Base-by-base conservation (phyloP, 2,888 invertebrate species). In the Piscicola geometra region DNA sequence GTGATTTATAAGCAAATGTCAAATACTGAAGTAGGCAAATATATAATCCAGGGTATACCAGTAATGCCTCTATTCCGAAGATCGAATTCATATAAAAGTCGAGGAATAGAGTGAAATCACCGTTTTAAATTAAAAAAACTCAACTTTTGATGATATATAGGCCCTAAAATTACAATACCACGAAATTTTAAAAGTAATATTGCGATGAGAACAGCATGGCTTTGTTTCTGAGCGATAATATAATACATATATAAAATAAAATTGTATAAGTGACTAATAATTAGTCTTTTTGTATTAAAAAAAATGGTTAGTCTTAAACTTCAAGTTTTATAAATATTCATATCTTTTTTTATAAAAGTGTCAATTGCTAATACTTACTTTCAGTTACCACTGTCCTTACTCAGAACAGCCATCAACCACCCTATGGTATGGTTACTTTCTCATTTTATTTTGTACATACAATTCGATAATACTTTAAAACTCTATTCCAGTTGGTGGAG, bases 321-420 rank as follows among this genome's bases (percentile, higher is more conserved):
- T 15, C 5, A 41, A 41, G 41, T 41, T 41, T 5, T 15, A 41
- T 41, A 41, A 41, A 9, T 41, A 41, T 15, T 9, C 5, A 9
- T 41, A 41, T 41, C 5, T 15, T 41, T 9, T 5, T 41, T 15
- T 9, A 41, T 41, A 15, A 15, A 41, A n/a, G 5, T 9, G 41
- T 41, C 9, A 41, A 41, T 15, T 64, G 18, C 60, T 28, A 67
- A 78, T 81, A 78, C 80, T 77, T 80, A 81, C 69, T 90, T 90
- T 71, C 85, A 92, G 96, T 87, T 98, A 78, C 98, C 98, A 0
- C 86, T 98, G 81, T 96, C 97, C 0, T 87, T 98, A 73, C 87
- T 98, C 75, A 89, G 94, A 81, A 96, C 97, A 18, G 97, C 98
- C 0, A 96, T 98, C 84, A 98, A 97, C 86, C 97, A 98, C 87